Evolutionary conservation across 2,113 vertebrate species (phyloP).

Genomic region (Bagarius yarrelli): DNA sequence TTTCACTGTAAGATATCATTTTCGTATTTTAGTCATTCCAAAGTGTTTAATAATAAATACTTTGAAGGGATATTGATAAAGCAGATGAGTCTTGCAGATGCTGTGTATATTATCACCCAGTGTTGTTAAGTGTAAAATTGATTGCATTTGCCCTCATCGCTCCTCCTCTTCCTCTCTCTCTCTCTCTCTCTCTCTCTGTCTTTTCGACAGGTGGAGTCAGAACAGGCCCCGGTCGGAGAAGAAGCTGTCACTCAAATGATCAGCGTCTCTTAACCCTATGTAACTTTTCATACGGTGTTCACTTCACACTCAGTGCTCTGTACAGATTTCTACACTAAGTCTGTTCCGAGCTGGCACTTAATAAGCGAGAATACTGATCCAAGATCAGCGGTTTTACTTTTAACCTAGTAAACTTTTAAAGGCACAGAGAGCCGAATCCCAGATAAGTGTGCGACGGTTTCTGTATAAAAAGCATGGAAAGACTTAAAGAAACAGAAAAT

Average conservation of each 20-base stretch:
- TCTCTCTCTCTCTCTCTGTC: neutral
- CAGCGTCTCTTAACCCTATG: slow-evolving; percentile 77
- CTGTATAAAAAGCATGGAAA: slow-evolving; percentile 6
- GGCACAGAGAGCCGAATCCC: neutral
- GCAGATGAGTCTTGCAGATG: too few relatives aligned
- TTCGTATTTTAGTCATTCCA: too few relatives aligned
- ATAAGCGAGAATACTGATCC: neutral
- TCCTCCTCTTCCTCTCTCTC: slow-evolving; percentile 24
- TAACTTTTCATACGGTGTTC: neutral
- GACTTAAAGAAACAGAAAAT: neutral
- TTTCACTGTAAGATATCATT: too few relatives aligned
- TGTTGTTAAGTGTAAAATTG: neutral
- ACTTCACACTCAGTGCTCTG: neutral
- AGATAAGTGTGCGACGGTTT: neutral
- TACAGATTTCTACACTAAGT: slow-evolving; percentile 4
- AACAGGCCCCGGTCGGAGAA: slow-evolving; percentile 79
- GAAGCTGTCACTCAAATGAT: slow-evolving; percentile 93
- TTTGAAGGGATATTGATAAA: too few relatives aligned
- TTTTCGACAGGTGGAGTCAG: slow-evolving; percentile 65
- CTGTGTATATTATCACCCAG: too few relatives aligned
- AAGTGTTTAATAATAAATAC: too few relatives aligned
- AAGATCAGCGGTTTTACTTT: neutral
- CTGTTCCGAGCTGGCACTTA: slow-evolving; percentile 8
- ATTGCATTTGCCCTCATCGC: neutral
- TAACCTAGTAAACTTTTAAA: slow-evolving; percentile 5